These are phyloP conservation scores for Apteryx mantelli DNA, from an alignment of 2,113 vertebrate species.

Conservation along the genomic window DNA sequence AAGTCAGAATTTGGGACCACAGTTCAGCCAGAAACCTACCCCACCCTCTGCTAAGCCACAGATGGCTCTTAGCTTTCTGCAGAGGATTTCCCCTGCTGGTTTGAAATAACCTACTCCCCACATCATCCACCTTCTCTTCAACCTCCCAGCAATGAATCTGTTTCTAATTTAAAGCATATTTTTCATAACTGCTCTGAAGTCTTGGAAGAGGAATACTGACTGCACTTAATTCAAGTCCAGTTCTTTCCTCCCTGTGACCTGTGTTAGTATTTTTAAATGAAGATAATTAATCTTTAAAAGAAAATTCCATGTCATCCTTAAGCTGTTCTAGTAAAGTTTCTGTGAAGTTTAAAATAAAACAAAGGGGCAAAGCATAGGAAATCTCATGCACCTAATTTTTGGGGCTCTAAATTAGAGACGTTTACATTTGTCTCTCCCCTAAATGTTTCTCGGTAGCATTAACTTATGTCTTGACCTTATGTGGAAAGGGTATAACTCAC, in stretches of 20 bases:
- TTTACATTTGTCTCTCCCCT: neutral
- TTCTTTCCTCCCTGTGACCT: slow-evolving; percentile 31
- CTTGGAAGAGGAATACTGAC: neutral
- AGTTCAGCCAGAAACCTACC: neutral
- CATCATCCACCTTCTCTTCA: neutral
- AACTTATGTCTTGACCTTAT: neutral
- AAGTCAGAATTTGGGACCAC: neutral
- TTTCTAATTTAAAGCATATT: slow-evolving; percentile 51
- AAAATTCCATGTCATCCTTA: neutral
- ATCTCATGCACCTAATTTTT: slow-evolving; percentile 19
- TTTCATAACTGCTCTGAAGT: neutral
- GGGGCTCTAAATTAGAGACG: slow-evolving; percentile 10
- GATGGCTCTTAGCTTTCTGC: neutral
- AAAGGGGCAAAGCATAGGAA: neutral
- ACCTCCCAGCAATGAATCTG: neutral
- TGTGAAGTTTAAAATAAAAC: slow-evolving; percentile 16
- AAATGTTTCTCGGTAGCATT: neutral
- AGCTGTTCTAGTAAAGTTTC: slow-evolving; percentile 4
- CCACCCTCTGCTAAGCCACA: neutral
- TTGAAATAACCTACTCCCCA: neutral
- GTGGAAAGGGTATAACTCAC: neutral
- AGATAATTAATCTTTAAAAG: slow-evolving; percentile 1
- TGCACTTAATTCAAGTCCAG: neutral
- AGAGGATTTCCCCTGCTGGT: neutral
- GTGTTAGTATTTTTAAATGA: slow-evolving; percentile 24